A percentile compares a stretch with the other conserved stretches of the same genome.
Evolutionary conservation across 2,888 invertebrate species (phyloP).

Genomic region (Lampropteryx suffumata): DNA sequence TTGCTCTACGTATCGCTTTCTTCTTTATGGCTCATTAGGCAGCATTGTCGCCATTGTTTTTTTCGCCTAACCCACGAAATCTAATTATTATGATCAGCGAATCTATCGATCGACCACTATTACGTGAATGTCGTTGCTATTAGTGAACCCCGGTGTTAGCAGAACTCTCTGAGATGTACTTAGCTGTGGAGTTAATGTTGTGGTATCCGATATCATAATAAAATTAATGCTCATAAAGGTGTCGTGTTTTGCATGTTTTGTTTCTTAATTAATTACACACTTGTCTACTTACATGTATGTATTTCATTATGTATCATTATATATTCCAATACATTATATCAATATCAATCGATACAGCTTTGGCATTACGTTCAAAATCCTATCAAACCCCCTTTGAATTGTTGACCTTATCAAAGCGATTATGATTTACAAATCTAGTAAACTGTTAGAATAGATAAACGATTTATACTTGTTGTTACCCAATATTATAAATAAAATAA

Average conservation of each 20-base stretch:
- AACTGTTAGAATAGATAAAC: no score
- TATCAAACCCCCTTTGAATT: no score
- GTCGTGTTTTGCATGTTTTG: no score
- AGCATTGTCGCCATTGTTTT: constrained; percentile 81
- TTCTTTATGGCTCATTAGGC: constrained; percentile 83
- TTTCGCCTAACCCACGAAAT: constrained; percentile 71
- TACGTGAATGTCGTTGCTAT: constrained; percentile 24
- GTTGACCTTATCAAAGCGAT: no score
- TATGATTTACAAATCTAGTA: no score
- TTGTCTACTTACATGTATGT: no score
- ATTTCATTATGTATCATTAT: no score
- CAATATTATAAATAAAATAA: constrained; percentile 21
- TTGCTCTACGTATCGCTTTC: constrained; percentile 83
- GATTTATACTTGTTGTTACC: not conserved
- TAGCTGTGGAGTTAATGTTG: not conserved
- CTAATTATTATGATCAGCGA: constrained; percentile 78
- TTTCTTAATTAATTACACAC: no score
- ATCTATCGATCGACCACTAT: constrained; percentile 50
- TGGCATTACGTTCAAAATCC: no score
- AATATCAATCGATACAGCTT: no score
- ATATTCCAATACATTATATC: no score
- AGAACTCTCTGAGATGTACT: constrained; percentile 5
- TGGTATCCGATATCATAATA: not conserved
- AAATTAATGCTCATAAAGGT: not conserved
- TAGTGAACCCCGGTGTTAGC: constrained; percentile 10